These are phyloP conservation scores for Muscicapa comitata DNA, from an alignment of 2,797 vertebrate species.

Conservation along the genomic window DNA sequence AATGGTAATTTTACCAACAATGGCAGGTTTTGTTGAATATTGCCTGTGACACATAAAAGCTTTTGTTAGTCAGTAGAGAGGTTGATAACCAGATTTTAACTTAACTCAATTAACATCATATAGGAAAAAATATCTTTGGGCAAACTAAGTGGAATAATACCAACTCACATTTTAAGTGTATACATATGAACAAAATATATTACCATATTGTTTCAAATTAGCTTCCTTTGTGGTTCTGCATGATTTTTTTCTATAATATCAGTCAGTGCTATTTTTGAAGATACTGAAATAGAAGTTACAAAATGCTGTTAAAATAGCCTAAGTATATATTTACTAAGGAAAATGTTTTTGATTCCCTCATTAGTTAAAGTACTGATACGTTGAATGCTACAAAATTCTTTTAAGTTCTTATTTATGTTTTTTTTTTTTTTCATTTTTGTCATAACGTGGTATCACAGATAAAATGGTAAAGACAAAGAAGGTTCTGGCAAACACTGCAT, in stretches of 20 bases:
- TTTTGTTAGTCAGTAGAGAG: background rate
- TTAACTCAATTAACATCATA: background rate
- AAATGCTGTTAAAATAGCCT: background rate
- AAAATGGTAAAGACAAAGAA: background rate
- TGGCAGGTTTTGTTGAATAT: background rate
- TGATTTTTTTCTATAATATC: background rate
- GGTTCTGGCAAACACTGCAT: slow-evolving; percentile 24
- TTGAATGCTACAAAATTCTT: background rate
- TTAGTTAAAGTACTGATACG: background rate
- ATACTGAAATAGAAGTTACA: background rate
- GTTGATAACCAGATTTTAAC: background rate
- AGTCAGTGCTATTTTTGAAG: background rate
- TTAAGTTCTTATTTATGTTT: background rate
- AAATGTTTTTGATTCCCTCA: background rate
- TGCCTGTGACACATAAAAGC: background rate
- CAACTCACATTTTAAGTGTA: background rate
- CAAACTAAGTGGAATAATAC: background rate
- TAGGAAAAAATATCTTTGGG: background rate
- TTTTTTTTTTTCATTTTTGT: background rate
- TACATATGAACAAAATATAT: background rate
- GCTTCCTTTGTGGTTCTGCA: background rate
- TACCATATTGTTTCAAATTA: background rate
- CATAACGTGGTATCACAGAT: background rate
- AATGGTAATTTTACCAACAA: background rate
- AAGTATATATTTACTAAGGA: background rate